Evolutionary conservation across 2,113 vertebrate species (phyloP).

Genomic region (Phaethon lepturus): DNA sequence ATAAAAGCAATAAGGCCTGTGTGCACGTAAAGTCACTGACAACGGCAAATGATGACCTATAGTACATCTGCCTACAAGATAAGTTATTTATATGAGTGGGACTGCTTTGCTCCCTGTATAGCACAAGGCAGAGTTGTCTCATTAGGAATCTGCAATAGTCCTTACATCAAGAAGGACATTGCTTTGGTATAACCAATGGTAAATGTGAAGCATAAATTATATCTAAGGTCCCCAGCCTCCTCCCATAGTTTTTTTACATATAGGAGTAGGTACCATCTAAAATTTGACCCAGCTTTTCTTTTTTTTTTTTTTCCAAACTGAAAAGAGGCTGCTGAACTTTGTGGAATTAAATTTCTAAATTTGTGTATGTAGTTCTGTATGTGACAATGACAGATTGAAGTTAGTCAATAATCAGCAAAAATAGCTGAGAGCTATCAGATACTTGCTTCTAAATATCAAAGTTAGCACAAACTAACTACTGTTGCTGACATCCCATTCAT

Average conservation of each 20-base stretch:
- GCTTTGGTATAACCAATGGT: neutral
- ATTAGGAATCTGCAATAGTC: neutral
- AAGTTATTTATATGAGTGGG: neutral
- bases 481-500: neutral
- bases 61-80: neutral
- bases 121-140: neutral
- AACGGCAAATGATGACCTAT: neutral
- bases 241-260: neutral
- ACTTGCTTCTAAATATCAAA: neutral
- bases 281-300: neutral
- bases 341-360: neutral
- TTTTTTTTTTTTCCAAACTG: neutral
- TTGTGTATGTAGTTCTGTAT: neutral
- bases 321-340: neutral
- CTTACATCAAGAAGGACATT: neutral
- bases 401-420: neutral
- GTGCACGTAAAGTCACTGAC: neutral
- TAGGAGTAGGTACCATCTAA: neutral
- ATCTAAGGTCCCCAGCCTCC: neutral
- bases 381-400: neutral
- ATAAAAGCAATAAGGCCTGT: neutral
- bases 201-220: neutral
- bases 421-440: neutral
- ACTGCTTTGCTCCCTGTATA: neutral
- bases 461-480: neutral